Base-by-base conservation (phyloP, 2,113 vertebrate genomes). In the Carlito syrichta region DNA sequence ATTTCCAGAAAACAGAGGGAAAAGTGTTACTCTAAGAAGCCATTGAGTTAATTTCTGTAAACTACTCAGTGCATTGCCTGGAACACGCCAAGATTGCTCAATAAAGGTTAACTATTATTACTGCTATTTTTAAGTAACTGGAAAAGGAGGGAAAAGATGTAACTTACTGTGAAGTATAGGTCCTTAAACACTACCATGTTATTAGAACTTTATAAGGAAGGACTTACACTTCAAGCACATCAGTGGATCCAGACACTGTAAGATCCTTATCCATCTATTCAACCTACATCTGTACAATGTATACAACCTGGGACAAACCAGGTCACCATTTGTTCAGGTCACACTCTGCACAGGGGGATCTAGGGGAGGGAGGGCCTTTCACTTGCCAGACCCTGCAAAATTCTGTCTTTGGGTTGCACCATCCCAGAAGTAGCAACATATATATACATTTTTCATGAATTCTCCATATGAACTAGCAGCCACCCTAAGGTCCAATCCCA, bases 141-240 rank as follows among this genome's bases (percentile, higher is more conserved):
- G 56, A 8, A 32, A 74, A 71, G 14, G 68, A 79, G 45, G 38
- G 20, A 35, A 48, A 84, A 87, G 43, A 63, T 13, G 20, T 4
- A n/a, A 17, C 50, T 27, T 14, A 16, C 3, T 40, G 0, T 9
- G 12, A 73, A 2, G 40, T 27, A 56, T 4, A n/a, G 6, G 12
- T 62, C 35, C 62, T 85, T 23, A 68, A 76, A 85, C 17, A 32
- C 23, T 63, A 40, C n/a, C 25, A 4, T 63, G 71, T 50, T 38
- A 45, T 63, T 17, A 45, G 35, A 40, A 38, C 38, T 38, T 62
- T 32, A 7, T 56, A 50, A 20, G 20, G 38, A 62, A 56, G 25
- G 27, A 79, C 16, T 19, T 19, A 1, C 52, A 89, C 40, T 62
- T 48, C 22, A 7, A 56, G 52, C 12, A 27, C 3, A 10, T 25